Percentiles rank a stretch among this genome's conserved stretches.
Evolutionary conservation across 1,140 invertebrate species (phyloP).

Genomic region (Caerostris extrusa): DNA sequence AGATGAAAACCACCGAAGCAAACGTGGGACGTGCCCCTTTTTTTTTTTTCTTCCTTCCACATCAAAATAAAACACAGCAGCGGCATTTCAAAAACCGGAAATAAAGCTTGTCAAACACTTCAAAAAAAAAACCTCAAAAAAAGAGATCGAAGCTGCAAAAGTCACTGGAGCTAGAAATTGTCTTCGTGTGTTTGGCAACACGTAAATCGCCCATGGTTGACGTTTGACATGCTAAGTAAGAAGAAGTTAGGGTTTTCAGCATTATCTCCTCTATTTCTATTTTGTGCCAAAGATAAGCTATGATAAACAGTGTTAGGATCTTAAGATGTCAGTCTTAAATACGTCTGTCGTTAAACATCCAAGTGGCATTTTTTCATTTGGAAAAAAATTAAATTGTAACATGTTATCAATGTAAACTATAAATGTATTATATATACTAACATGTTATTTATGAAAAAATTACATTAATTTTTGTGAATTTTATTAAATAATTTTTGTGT

Average conservation of each 20-base stretch:
- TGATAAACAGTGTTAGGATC: too few relatives aligned
- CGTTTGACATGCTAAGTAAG: conserved; percentile 42
- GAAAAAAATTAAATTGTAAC: too few relatives aligned
- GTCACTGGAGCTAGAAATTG: conserved; percentile 59
- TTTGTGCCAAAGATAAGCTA: too few relatives aligned
- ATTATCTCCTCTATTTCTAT: too few relatives aligned
- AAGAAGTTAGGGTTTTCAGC: not conserved
- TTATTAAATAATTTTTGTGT: too few relatives aligned
- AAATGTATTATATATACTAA: too few relatives aligned
- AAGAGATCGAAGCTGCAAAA: conserved; percentile 4
- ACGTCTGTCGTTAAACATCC: too few relatives aligned
- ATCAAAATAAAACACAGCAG: conserved; percentile 28
- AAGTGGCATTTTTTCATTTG: too few relatives aligned
- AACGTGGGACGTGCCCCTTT: not conserved
- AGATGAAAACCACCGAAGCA: not conserved
- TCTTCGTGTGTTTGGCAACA: conserved; percentile 56
- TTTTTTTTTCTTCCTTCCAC: not conserved
- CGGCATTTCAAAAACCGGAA: conserved; percentile 50
- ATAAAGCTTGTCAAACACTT: conserved; percentile 73
- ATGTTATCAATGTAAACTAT: too few relatives aligned
- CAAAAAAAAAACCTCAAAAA: conserved; percentile 17
- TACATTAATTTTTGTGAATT: too few relatives aligned
- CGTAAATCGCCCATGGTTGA: conserved; percentile 55
- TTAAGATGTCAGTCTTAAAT: too few relatives aligned
- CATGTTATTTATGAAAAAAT: too few relatives aligned